These are phyloP conservation scores for Erythrolamprus reginae DNA, from an alignment of 2,113 vertebrate species.

Conservation along the genomic window DNA sequence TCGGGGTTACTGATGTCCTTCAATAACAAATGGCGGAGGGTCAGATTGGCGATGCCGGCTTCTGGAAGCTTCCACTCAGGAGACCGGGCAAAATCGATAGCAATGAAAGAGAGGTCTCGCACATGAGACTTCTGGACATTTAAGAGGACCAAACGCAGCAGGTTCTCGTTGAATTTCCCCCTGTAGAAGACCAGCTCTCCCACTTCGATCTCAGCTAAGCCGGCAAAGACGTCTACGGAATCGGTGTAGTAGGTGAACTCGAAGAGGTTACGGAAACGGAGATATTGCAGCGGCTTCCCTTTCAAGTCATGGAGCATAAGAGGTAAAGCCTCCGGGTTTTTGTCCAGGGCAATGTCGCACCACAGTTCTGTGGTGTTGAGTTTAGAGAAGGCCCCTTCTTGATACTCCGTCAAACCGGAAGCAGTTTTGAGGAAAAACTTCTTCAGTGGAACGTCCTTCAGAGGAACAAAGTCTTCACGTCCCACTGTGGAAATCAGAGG, in stretches of 20 bases:
- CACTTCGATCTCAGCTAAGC: slow-evolving; percentile 54
- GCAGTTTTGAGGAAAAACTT: slow-evolving; percentile 76
- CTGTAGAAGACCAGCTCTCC: slow-evolving; percentile 71
- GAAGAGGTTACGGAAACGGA: slow-evolving; percentile 81
- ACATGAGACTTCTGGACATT: slow-evolving; percentile 65
- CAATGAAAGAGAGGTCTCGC: slow-evolving; percentile 65
- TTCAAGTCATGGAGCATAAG: slow-evolving; percentile 70
- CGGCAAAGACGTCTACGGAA: slow-evolving; percentile 66
- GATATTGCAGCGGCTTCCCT: slow-evolving; percentile 59
- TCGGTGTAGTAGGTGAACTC: slow-evolving; percentile 76
- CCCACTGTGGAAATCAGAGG: slow-evolving; percentile 61
- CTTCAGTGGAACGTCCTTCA: slow-evolving; percentile 62
- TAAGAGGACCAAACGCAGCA: slow-evolving; percentile 70
- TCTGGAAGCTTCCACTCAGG: slow-evolving; percentile 48
- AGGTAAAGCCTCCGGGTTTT: slow-evolving; percentile 48
- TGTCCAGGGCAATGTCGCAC: slow-evolving; percentile 75
- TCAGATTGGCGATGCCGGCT: slow-evolving; percentile 58
- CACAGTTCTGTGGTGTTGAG: slow-evolving; percentile 68
- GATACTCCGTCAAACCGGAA: slow-evolving; percentile 67
- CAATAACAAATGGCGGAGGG: slow-evolving; percentile 67
- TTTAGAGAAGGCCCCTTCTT: slow-evolving; percentile 69
- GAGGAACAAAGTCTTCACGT: slow-evolving; percentile 59
- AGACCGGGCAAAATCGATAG: slow-evolving; percentile 81
- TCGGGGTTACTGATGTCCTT: slow-evolving; percentile 84
- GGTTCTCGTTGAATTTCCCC: slow-evolving; percentile 81